These are phyloP conservation scores for Leptopilina boulardi DNA, from an alignment of 1,140 invertebrate species.

Conservation along the genomic window DNA sequence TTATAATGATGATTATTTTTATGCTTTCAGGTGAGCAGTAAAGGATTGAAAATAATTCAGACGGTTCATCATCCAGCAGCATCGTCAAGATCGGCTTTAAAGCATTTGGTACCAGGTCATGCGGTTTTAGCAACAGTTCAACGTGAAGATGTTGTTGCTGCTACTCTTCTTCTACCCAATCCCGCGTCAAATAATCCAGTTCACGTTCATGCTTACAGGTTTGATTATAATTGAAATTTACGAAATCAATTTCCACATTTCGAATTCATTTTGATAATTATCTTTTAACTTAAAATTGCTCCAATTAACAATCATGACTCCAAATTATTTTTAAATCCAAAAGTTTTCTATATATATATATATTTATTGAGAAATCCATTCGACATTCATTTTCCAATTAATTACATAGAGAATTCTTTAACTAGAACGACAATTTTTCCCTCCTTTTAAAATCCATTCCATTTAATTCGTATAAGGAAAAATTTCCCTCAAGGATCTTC, in stretches of 20 bases:
- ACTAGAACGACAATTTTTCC: too few relatives aligned
- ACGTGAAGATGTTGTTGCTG: slow-evolving; percentile 93
- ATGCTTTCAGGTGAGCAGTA: slow-evolving; percentile 87
- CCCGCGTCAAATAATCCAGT: slow-evolving; percentile 89
- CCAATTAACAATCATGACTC: background rate
- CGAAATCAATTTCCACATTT: background rate
- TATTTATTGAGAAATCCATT: too few relatives aligned
- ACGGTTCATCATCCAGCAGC: slow-evolving; percentile 79
- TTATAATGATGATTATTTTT: background rate
- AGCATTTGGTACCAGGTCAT: slow-evolving; percentile 96
- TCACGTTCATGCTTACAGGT: slow-evolving; percentile 95
- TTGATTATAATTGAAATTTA: slow-evolving; percentile 23
- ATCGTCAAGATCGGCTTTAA: slow-evolving; percentile 82
- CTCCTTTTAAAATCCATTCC: too few relatives aligned
- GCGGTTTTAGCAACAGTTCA: slow-evolving; percentile 92
- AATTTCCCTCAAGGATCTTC: too few relatives aligned
- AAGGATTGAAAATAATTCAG: slow-evolving; percentile 96
- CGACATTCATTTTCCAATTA: too few relatives aligned
- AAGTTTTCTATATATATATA: background rate
- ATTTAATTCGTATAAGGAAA: too few relatives aligned
- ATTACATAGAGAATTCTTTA: too few relatives aligned
- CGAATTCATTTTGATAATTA: background rate
- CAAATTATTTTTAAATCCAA: background rate
- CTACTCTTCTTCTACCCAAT: slow-evolving; percentile 92
- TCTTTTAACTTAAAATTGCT: background rate